These are phyloP conservation scores for Rhingia campestris DNA, from an alignment of 2,888 invertebrate species.

Conservation along the genomic window DNA sequence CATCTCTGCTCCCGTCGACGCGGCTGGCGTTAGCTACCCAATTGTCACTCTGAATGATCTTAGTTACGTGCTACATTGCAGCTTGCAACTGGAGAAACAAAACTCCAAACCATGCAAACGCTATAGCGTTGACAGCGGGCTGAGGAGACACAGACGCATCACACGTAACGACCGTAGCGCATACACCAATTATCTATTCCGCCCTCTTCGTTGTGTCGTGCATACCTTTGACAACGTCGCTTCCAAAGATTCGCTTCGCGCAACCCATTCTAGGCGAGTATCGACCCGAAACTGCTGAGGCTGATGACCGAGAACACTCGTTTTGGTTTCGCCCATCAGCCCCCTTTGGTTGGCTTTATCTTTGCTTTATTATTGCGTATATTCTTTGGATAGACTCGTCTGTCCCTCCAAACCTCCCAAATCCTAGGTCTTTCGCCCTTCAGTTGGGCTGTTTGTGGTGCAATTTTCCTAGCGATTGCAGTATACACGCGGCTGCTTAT, in stretches of 20 bases:
- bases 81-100: background rate
- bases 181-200: constrained; percentile 58
- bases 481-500: constrained; percentile 53
- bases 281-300: constrained; percentile 66
- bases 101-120: constrained; percentile 29
- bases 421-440: constrained; percentile 46
- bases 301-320: constrained; percentile 68
- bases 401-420: constrained; percentile 15
- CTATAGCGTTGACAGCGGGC: background rate
- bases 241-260: constrained; percentile 15
- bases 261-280: constrained; percentile 53
- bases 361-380: constrained; percentile 26
- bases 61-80: constrained; percentile 40
- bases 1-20: background rate
- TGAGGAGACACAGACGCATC: constrained; percentile 11
- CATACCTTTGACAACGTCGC: constrained; percentile 17
- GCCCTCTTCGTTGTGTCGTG: constrained; percentile 26
- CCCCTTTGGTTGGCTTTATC: constrained; percentile 2
- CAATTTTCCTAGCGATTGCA: constrained; percentile 60
- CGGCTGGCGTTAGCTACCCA: constrained; percentile 27
- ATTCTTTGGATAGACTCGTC: constrained; percentile 32
- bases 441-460: constrained; percentile 38
- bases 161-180: constrained; percentile 39
- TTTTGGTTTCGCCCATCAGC: constrained; percentile 13
- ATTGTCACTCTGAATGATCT: constrained; percentile 48